Evolutionary conservation across 2,888 invertebrate species (phyloP).

Genomic region (Chloromyia formosa): DNA sequence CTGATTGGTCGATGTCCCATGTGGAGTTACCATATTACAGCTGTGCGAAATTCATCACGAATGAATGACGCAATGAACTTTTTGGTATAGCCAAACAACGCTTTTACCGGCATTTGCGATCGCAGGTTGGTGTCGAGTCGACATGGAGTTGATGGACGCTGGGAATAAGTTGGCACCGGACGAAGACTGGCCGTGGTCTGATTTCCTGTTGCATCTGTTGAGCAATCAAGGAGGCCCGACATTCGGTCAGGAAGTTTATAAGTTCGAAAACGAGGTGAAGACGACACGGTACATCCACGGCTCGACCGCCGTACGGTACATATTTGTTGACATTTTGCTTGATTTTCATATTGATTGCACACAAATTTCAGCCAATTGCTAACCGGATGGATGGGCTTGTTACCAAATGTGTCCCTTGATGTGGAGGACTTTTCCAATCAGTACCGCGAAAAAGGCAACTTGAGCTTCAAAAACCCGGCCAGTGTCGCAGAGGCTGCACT

Average conservation of each 20-base stretch:
- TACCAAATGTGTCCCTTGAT: not conserved
- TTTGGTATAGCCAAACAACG: no score
- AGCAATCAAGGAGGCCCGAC: slow-evolving; percentile 11
- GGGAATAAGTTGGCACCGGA: not conserved
- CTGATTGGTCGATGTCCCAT: no score
- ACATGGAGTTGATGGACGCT: no score
- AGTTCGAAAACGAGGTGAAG: slow-evolving; percentile 39
- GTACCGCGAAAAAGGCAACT: slow-evolving; percentile 56
- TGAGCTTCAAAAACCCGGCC: slow-evolving; percentile 50
- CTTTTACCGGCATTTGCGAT: no score
- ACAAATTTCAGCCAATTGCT: no score
- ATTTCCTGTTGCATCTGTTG: slow-evolving; percentile 10
- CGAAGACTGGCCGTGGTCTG: slow-evolving; percentile 1
- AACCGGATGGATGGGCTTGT: not conserved
- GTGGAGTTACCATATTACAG: no score
- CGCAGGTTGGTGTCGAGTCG: no score
- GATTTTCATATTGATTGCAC: no score
- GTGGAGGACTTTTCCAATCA: slow-evolving; percentile 48
- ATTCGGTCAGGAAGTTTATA: slow-evolving; percentile 9
- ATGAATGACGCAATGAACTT: no score
- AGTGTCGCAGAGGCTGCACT: slow-evolving; percentile 53
- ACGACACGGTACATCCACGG: slow-evolving; percentile 28
- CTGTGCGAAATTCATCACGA: no score
- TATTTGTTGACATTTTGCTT: not conserved
- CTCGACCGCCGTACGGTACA: slow-evolving; percentile 5